Base-by-base conservation (phyloP, 2,797 vertebrate species). In the Peromyscus eremicus region DNA sequence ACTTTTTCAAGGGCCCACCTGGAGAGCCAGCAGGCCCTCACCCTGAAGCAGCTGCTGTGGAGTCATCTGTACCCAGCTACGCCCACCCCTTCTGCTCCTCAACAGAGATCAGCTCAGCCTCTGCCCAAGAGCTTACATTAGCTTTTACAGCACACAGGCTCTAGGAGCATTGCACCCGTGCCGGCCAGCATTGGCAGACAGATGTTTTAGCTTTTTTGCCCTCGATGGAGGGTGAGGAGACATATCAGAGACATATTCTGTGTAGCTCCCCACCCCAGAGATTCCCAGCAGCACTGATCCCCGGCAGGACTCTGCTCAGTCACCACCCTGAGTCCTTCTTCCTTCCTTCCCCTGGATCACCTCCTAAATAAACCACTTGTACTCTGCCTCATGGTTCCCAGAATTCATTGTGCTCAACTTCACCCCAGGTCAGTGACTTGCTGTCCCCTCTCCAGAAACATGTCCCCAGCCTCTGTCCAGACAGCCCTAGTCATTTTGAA, bases 351-450 rank as follows among this genome's bases (percentile, higher is more conserved):
- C 40, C 73, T 86, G 46, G 79, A 40, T 85, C 81, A 49, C 34
- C 75, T 96, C 90, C 27, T 12, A 89, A 91, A 83, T 73, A 40
- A 91, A 89, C n/a, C 21, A 83, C 9, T 70, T 90, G 29, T 17
- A 66, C 43, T 84, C 73, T 29, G 49, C 62, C 25, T 76, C 75
- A 75, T 60, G n/a, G 2, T 32, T 81, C 68, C 82, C 52, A 91
- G 82, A 85, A 77, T 19, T 86, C 57, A 62, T 46, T 79, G 62
- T 1, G 5, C 14, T 82, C 66, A 93, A 5, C 43, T 55, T 49
- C 49, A 66, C 62, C 25, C 82, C 16, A 13, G 62, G 52, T 62
- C 40, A 73, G 32, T 77, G 43, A 29, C 73, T 68, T 77, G 93
- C 64, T 71, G 70, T 62, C 57, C 49, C 23, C 40, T 40, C 89